Evolutionary conservation across 2,888 invertebrate species (phyloP), one percentile per base, ranked within the genome.

Genomic region (Sphaerophoria rueppellii): DNA sequence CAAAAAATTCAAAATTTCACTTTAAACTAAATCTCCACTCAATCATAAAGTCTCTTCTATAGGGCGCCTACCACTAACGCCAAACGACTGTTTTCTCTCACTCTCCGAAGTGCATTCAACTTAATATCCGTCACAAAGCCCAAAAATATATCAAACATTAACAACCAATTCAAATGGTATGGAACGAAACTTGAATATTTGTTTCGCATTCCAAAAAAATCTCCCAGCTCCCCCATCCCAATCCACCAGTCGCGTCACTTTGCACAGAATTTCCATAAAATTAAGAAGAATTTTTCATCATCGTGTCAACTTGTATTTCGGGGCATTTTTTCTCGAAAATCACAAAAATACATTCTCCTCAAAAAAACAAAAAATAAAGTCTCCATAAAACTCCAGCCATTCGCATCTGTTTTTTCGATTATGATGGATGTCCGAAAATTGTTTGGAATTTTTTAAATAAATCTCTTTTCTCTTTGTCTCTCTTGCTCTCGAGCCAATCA

Each of bases 181-280:
- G n/a, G 11, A 35, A 67, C 12, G 7, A 37, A 37, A 63, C 24
- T 50, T 50, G 5, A 52, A 73, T 72, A 77, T 67, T 72, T 48
- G 63, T 35, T 82, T 55, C 71, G 73, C 82, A 76, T 82, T 78
- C 78, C 82, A 63, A n/a, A 4, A 24, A 50, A 24, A 24, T n/a
- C 24, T 24, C 24, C 48, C 4, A 7, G 11, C 9, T 43, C 43
- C 43, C 11, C 11, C 40, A 43, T 2, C 5, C 2, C 9, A 40
- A 50, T 35, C 12, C 70, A 69, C 24, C 24, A 24, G 1, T 24
- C 24, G 24, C 24, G 24, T 24, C 24, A 24, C 69, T 77, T 69
- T 14, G 52, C 73, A 58, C 50, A 69, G 57, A 55, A 55, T 60
- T 48, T 48, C 71, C 65, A 43, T 55, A 75, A 60, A 50, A 24